Evolutionary conservation across 2,113 vertebrate species (phyloP).

Genomic region (Mesembrinibis cayennensis): DNA sequence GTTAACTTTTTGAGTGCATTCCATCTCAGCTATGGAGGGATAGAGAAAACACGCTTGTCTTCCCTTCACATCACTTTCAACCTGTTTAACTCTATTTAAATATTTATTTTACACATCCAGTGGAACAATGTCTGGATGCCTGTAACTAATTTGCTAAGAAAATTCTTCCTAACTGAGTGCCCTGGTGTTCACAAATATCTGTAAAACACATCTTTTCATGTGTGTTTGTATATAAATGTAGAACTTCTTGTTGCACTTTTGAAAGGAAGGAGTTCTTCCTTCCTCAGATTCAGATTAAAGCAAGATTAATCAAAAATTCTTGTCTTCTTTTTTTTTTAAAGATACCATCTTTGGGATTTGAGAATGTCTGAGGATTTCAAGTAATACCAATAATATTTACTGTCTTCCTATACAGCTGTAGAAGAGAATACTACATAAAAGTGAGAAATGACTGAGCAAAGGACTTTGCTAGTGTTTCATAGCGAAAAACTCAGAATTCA

Average conservation of each 20-base stretch:
- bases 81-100: not conserved
- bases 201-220: not conserved
- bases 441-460: not conserved
- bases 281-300: not conserved
- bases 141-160: not conserved
- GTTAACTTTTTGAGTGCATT: not conserved
- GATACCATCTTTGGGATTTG: not conserved
- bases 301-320: not conserved
- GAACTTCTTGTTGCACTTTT: not conserved
- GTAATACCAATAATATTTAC: slow-evolving; percentile 51
- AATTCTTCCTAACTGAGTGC: not conserved
- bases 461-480: not conserved
- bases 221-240: not conserved
- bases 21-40: not conserved
- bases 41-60: not conserved
- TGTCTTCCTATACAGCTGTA: not conserved
- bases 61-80: not conserved
- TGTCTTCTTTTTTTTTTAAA: not conserved
- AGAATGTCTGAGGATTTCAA: slow-evolving; percentile 47
- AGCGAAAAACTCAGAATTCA: not conserved
- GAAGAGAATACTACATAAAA: not conserved
- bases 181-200: not conserved
- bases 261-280: not conserved
- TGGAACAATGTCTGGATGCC: not conserved
- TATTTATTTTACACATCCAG: not conserved